Evolutionary conservation across 1,140 invertebrate genomes (phyloP).

Genomic region (Dreissena rostriformis): DNA sequence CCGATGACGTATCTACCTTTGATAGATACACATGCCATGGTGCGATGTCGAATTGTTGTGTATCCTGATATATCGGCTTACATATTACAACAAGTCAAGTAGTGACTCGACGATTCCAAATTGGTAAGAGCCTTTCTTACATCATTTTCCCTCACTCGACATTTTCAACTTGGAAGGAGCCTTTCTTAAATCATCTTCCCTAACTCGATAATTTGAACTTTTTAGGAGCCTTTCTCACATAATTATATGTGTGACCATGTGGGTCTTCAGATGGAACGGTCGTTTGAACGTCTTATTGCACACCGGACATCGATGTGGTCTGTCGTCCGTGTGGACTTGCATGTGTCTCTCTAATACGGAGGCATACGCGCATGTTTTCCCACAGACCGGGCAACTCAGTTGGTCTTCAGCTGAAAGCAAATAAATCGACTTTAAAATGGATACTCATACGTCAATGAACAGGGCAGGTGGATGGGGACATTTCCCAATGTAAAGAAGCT

Average conservation of each 20-base stretch:
- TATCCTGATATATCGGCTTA: neutral
- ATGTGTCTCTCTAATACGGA: no score
- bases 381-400: no score
- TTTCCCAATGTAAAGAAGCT: no score
- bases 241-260: slow-evolving; percentile 62
- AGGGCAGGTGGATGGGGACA: no score
- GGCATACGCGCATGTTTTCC: no score
- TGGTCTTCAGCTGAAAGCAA: no score
- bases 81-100: neutral
- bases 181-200: slow-evolving; percentile 54
- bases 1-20: neutral
- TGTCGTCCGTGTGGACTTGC: no score
- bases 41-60: neutral
- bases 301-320: slow-evolving; percentile 44
- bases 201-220: slow-evolving; percentile 65
- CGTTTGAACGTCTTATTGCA: slow-evolving; percentile 55
- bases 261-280: slow-evolving; percentile 41
- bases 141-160: slow-evolving; percentile 62
- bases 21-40: neutral
- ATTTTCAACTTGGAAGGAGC: slow-evolving; percentile 48
- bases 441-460: no score
- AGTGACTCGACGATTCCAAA: neutral
- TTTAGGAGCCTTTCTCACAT: slow-evolving; percentile 58
- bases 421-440: no score
- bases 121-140: slow-evolving; percentile 32